Conservation (phyloP, 2,888 invertebrate genomes). For the Polydrusus pterygomalis region DNA sequence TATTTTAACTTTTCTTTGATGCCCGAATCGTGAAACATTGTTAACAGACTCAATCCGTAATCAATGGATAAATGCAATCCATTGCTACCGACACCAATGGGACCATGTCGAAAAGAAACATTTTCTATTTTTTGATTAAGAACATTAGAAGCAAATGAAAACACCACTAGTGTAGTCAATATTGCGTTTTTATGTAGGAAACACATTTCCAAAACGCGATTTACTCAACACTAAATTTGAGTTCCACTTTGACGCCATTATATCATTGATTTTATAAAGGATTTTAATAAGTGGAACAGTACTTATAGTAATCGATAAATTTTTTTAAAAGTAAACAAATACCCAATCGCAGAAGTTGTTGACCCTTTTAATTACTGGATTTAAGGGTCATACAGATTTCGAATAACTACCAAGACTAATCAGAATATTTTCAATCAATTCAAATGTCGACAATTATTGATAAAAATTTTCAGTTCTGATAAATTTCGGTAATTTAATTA, state of each 20-base stretch:
- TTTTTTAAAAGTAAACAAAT: constrained; percentile 16
- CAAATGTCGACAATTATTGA: not conserved
- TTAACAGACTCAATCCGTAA: constrained; percentile 22
- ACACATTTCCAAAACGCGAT: constrained; percentile 4
- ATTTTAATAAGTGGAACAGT: constrained; percentile 16
- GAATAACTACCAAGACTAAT: constrained; percentile 14
- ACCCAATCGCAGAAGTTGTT: constrained; percentile 5
- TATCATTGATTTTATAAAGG: constrained; percentile 10
- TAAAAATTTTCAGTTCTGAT: no score
- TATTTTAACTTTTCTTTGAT: constrained; percentile 16
- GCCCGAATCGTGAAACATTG: constrained; percentile 2
- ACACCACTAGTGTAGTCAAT: not conserved
- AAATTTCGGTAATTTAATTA: no score
- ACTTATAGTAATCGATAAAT: not conserved
- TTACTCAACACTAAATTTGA: not conserved
- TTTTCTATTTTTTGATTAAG: not conserved
- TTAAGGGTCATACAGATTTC: not conserved
- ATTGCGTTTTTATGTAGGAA: not conserved
- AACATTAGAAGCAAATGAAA: not conserved
- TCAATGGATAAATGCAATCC: constrained; percentile 22
- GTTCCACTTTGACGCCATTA: constrained; percentile 5
- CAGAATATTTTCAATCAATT: not conserved
- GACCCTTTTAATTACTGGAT: constrained; percentile 15
- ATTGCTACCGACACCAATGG: constrained; percentile 3
- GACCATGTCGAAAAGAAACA: not conserved